Conservation (phyloP, 2,888 invertebrate species). For the Synanthedon andrenaeformis region DNA sequence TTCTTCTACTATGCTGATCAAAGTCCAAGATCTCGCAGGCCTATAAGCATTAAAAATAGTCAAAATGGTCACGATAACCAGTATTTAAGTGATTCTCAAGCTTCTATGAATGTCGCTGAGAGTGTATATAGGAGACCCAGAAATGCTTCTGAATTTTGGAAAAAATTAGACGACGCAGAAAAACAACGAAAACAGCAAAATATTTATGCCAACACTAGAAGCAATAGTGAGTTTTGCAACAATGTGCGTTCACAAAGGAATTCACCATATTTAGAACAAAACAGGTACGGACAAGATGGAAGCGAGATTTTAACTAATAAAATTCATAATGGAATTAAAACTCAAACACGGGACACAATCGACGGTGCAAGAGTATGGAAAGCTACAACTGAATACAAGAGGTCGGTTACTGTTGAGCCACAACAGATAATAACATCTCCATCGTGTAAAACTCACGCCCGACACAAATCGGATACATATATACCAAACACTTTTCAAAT, state of each 20-base stretch:
- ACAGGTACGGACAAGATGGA: slow-evolving; percentile 16
- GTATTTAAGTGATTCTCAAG: slow-evolving; percentile 65
- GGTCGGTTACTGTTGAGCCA: slow-evolving; percentile 49
- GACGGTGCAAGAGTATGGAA: slow-evolving; percentile 62
- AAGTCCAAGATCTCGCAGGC: slow-evolving; percentile 78
- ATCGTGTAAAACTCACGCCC: slow-evolving; percentile 47
- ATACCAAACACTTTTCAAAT: slow-evolving; percentile 43
- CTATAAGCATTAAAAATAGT: slow-evolving; percentile 75
- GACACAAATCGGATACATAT: slow-evolving; percentile 62
- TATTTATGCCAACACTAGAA: slow-evolving; percentile 40
- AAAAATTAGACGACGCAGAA: slow-evolving; percentile 70
- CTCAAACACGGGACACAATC: slow-evolving; percentile 37
- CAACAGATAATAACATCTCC: slow-evolving; percentile 39
- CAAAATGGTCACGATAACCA: slow-evolving; percentile 52
- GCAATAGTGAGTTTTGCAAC: slow-evolving; percentile 48
- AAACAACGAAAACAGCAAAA: slow-evolving; percentile 45
- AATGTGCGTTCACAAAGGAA: slow-evolving; percentile 27
- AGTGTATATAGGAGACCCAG: slow-evolving; percentile 47
- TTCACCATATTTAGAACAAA: slow-evolving; percentile 28
- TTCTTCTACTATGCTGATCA: slow-evolving; percentile 79
- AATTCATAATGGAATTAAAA: slow-evolving; percentile 33
- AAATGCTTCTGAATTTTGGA: slow-evolving; percentile 75
- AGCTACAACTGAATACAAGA: slow-evolving; percentile 60
- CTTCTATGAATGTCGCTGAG: slow-evolving; percentile 38
- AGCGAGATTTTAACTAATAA: slow-evolving; percentile 33